Conservation (phyloP, 2,797 vertebrate genomes). For the Sebastes ruberrimus region DNA sequence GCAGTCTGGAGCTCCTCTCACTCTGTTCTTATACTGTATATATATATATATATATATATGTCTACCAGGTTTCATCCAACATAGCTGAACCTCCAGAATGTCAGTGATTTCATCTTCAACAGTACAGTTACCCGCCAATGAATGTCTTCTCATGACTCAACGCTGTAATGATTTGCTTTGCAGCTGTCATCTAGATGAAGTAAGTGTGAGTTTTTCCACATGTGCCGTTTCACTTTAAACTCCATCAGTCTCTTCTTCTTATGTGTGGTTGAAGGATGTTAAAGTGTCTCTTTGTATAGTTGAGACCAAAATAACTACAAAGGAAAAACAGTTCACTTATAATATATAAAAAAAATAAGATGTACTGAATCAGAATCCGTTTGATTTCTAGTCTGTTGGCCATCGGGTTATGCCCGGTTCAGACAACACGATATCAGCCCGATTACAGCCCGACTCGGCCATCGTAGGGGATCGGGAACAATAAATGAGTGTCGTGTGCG, state of each 20-base stretch:
- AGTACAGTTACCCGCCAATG: not conserved
- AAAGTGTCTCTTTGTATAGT: not conserved
- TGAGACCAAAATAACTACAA: not conserved
- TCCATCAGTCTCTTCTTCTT: not conserved
- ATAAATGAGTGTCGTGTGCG: too few relatives aligned
- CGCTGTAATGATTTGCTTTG: slow-evolving; percentile 9
- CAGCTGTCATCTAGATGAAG: slow-evolving; percentile 22
- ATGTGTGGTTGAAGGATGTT: not conserved
- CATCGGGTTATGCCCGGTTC: too few relatives aligned
- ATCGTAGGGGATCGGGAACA: too few relatives aligned
- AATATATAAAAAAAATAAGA: not conserved
- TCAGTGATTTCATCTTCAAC: not conserved
- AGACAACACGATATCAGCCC: too few relatives aligned
- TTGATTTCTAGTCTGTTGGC: too few relatives aligned
- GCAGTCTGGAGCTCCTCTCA: not conserved
- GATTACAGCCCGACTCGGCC: too few relatives aligned
- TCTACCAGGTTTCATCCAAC: not conserved
- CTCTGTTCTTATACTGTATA: not conserved
- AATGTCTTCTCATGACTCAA: slow-evolving; percentile 35
- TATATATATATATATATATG: not conserved
- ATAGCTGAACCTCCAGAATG: not conserved
- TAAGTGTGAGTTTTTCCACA: not conserved
- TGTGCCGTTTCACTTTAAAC: slow-evolving; percentile 3
- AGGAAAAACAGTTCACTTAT: not conserved
- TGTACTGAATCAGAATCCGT: not conserved